phyloP scores from a whole-genome alignment of 2,888 invertebrate genomes.

The Hydrotaea cyrtoneurina region DNA sequence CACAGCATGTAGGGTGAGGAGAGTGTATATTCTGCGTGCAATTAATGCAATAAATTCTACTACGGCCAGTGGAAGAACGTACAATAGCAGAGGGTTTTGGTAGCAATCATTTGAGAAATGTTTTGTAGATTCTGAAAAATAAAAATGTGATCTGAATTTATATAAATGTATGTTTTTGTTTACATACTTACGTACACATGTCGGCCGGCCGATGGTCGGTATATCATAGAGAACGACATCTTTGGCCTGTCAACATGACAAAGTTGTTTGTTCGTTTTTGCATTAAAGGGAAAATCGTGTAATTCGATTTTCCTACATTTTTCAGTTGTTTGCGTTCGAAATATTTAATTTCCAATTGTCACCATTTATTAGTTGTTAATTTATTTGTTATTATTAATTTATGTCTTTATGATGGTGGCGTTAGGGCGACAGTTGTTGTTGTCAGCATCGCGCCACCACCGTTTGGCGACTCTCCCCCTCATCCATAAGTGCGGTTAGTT shows the following conservation, averaged over 20 bases:
- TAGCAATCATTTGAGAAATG: too few species aligned
- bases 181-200: too few species aligned
- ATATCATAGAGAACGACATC: too few species aligned
- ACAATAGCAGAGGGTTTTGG: too few species aligned
- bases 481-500: conserved; percentile 50
- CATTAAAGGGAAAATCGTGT: background rate
- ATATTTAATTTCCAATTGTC: conserved; percentile 9
- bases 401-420: background rate
- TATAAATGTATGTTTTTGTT: too few species aligned
- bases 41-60: too few species aligned
- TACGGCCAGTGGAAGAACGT: too few species aligned
- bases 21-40: too few species aligned
- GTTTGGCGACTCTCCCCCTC: background rate
- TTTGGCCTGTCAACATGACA: background rate
- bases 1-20: too few species aligned
- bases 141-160: too few species aligned
- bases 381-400: background rate
- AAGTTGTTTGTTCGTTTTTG: background rate
- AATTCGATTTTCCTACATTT: background rate
- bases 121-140: too few species aligned
- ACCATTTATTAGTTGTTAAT: background rate
- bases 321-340: background rate
- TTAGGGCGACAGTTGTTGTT: background rate
- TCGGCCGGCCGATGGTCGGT: too few species aligned
- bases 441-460: background rate